phyloP scores from a whole-genome alignment of 2,113 vertebrate genomes.

The Peromyscus polionotus region DNA sequence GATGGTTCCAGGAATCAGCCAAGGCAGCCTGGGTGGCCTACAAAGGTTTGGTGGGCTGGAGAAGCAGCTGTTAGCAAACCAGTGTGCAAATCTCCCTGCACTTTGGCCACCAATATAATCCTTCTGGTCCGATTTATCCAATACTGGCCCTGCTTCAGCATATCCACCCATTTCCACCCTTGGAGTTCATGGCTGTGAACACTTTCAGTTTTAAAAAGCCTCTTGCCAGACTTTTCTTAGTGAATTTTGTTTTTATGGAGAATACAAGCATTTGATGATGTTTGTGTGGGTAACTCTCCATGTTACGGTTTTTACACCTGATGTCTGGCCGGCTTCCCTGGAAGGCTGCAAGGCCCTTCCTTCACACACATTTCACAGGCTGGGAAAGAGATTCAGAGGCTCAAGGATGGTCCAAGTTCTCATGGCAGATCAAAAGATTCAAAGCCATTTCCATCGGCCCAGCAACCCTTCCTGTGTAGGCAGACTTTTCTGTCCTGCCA shows the following conservation, averaged over 20 bases:
- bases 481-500: not conserved
- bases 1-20: not conserved
- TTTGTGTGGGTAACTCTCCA: not conserved
- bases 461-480: not conserved
- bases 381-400: not conserved
- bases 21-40: not conserved
- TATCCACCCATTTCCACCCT: not conserved
- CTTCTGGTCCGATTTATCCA: not conserved
- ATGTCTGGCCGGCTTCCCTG: not conserved
- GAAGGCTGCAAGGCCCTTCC: accelerated
- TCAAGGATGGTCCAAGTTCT: not conserved
- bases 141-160: not conserved
- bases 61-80: not conserved
- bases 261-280: not conserved
- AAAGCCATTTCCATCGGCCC: not conserved
- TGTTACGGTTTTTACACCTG: not conserved
- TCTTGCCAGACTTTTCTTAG: not conserved
- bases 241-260: not conserved
- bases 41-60: not conserved
- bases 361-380: not conserved
- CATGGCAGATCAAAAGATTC: not conserved
- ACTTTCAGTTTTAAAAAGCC: not conserved
- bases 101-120: not conserved
- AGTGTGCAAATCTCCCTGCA: not conserved
- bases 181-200: not conserved